These are phyloP conservation scores for Mellilla xanthometata DNA, from an alignment of 2,888 invertebrate genomes.

Conservation along the genomic window DNA sequence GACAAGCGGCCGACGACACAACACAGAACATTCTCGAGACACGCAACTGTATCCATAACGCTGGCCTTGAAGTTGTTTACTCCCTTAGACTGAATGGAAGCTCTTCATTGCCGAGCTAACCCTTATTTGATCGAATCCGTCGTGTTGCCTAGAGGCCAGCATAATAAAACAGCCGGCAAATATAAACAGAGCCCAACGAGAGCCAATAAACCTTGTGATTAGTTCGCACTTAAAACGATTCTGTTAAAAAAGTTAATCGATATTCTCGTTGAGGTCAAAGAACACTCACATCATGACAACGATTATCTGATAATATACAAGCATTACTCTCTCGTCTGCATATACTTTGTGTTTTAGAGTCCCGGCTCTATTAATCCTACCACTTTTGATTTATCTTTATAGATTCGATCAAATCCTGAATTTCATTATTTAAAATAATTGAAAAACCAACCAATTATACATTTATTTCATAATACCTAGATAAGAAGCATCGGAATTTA, in stretches of 20 bases:
- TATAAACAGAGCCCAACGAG: conserved; percentile 37
- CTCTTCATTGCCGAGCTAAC: conserved; percentile 13
- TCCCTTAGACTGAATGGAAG: conserved; percentile 14
- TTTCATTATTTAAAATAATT: too few species aligned
- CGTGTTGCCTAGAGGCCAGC: conserved; percentile 24
- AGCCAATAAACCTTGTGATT: conserved; percentile 42
- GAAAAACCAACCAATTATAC: too few species aligned
- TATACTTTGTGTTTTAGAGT: too few species aligned
- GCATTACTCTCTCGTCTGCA: too few species aligned
- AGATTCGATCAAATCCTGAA: too few species aligned
- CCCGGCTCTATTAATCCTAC: too few species aligned
- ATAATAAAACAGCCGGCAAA: conserved; percentile 28
- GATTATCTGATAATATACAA: conserved; percentile 29
- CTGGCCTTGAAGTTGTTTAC: conserved; percentile 16
- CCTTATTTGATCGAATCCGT: conserved; percentile 24
- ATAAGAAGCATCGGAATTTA: too few species aligned
- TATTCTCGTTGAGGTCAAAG: conserved; percentile 39
- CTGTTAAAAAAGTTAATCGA: conserved; percentile 48
- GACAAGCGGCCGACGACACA: conserved; percentile 14
- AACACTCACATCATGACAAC: conserved; percentile 36
- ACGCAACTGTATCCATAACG: conserved; percentile 10
- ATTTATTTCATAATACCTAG: too few species aligned
- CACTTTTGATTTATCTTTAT: too few species aligned
- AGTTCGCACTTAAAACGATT: conserved; percentile 38
- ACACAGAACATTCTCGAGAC: conserved; percentile 19